Base-by-base conservation (phyloP, 2,797 vertebrate species). In the Notolepis coatsorum region DNA sequence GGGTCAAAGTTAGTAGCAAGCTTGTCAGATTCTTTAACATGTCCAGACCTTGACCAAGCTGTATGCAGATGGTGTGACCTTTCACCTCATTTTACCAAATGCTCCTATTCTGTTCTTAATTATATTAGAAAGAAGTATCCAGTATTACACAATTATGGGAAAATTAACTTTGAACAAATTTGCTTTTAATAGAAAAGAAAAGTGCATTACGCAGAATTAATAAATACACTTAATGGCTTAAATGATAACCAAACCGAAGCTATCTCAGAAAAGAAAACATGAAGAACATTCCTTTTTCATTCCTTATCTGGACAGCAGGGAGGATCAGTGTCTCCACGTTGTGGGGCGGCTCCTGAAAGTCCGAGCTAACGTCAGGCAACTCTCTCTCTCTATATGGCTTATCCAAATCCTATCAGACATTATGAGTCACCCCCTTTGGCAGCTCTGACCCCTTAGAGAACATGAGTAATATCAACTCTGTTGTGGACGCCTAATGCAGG, bases 261-360 rank as follows among this genome's bases (percentile, higher is more conserved):
- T 65, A 82, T 81, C 84, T 79, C 12, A 42, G 15, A 27, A 27
- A 67, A 33, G 38, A 61, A 47, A 71, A 73, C 42, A 63, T 68
- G 20, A 39, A 56, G 55, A 18, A 7, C 28, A 8, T 41, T 52
- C 56, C n/a, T 13, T 12, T 75, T 78, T 81, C 66, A 52, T 68
- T 77, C 69, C 66, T 84, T 88, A 87, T 87, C 84, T 79, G 60
- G 12, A 47, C 42, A 61, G 67, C 42, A 9, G 37, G 35, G 15
- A 61, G 39, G 77, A 82, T 87, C 80, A 80, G 55, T 82, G 72
- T 80, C 81, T 85, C 66, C 50, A 20, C 53, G 48, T 21, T 23
- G 57, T 66, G 60, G 82, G 81, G 70, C 68, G 82, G 78, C 84
- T 82, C 83, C 77, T 62, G 20, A 59, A 51, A 52, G 85, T 86